These are phyloP conservation scores for Leptopterna dolabrata DNA, from an alignment of 2,888 invertebrate species.

Conservation along the genomic window DNA sequence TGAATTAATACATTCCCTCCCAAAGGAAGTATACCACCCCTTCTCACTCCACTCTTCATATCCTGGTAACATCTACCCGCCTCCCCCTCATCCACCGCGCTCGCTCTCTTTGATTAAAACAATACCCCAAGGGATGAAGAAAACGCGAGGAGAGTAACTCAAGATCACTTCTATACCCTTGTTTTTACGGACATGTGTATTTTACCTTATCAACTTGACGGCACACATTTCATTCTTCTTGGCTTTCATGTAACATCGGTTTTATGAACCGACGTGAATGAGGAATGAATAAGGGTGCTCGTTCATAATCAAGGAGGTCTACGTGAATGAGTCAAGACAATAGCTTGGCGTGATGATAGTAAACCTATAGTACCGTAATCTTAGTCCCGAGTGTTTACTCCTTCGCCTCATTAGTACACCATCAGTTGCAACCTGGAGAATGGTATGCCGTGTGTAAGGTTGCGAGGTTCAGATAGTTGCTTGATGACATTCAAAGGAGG, in stretches of 20 bases:
- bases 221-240: background rate
- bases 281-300: too few species aligned
- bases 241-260: background rate
- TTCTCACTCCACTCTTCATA: background rate
- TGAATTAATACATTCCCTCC: conserved; percentile 46
- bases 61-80: background rate
- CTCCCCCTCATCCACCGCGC: background rate
- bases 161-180: background rate
- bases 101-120: conserved; percentile 28
- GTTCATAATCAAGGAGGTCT: too few species aligned
- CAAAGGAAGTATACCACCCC: conserved; percentile 30
- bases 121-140: conserved; percentile 15
- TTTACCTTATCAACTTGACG: background rate
- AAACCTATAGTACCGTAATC: too few species aligned
- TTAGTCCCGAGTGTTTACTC: too few species aligned
- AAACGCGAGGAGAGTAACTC: background rate
- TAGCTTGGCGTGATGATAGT: too few species aligned
- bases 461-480: too few species aligned
- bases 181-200: background rate
- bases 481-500: too few species aligned
- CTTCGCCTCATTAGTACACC: too few species aligned
- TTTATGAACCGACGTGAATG: background rate
- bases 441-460: too few species aligned
- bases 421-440: too few species aligned
- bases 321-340: too few species aligned